Evolutionary conservation across 1,140 invertebrate species (phyloP).

Genomic region (Apis florea): DNA sequence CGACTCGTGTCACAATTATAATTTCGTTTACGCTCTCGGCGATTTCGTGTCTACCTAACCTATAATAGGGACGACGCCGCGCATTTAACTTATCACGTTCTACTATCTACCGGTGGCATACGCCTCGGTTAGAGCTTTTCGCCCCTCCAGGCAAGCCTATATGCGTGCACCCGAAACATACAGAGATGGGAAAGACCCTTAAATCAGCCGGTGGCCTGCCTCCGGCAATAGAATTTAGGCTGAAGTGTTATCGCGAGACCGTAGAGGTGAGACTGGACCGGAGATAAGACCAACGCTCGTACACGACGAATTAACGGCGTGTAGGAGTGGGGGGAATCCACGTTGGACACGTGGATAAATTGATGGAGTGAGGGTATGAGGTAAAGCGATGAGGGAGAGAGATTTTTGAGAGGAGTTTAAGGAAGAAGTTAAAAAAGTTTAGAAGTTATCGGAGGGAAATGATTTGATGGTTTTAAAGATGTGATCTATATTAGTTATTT

Average conservation of each 20-base stretch:
- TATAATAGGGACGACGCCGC: slow-evolving; percentile 60
- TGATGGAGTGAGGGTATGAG: neutral
- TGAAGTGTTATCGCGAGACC: slow-evolving; percentile 61
- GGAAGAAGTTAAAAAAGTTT: neutral
- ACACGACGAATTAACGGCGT: slow-evolving; percentile 43
- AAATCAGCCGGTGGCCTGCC: slow-evolving; percentile 67
- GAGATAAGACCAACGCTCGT: slow-evolving; percentile 58
- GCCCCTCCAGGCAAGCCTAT: slow-evolving; percentile 63
- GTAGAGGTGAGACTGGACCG: slow-evolving; percentile 47
- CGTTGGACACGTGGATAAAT: neutral
- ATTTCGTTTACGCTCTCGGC: slow-evolving; percentile 58
- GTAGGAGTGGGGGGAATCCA: neutral
- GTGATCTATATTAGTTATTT: neutral
- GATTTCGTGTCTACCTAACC: slow-evolving; percentile 31
- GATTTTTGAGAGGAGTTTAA: too few relatives aligned
- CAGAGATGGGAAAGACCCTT: slow-evolving; percentile 44
- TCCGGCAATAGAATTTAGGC: slow-evolving; percentile 60
- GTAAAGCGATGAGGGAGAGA: too few relatives aligned
- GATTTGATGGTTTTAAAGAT: neutral
- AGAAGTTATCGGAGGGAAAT: neutral
- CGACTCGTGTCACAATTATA: slow-evolving; percentile 50
- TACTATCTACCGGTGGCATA: slow-evolving; percentile 68
- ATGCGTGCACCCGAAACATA: slow-evolving; percentile 34
- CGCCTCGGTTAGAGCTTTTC: slow-evolving; percentile 57
- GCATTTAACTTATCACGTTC: slow-evolving; percentile 65